These are phyloP conservation scores for Xylocampa areola DNA, from an alignment of 2,888 invertebrate genomes.

Conservation along the genomic window DNA sequence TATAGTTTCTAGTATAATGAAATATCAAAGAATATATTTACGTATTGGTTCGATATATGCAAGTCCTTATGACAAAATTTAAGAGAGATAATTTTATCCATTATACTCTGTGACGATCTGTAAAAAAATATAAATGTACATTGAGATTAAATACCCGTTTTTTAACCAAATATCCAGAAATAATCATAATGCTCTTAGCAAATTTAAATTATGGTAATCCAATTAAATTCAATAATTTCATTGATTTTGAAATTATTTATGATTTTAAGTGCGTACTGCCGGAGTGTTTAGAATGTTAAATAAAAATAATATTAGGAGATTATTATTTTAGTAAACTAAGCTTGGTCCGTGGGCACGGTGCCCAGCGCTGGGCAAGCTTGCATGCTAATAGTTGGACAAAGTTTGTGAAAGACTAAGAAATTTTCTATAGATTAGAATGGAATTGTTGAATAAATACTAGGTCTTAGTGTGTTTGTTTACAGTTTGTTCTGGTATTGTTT, in stretches of 20 bases:
- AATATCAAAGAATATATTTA: not conserved
- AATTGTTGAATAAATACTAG: constrained; percentile 27
- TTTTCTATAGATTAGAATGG: constrained; percentile 28
- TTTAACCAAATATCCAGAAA: not conserved
- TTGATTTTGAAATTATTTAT: constrained; percentile 5
- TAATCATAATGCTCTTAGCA: not conserved
- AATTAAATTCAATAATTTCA: constrained; percentile 7
- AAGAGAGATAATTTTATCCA: too few species aligned
- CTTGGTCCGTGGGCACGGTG: constrained; percentile 22
- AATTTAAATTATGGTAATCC: not conserved
- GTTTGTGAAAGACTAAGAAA: constrained; percentile 25
- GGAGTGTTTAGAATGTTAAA: constrained; percentile 35
- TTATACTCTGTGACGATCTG: too few species aligned
- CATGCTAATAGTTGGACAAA: constrained; percentile 28
- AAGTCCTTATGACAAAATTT: constrained; percentile 21
- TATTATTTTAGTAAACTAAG: constrained; percentile 46
- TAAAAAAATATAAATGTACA: too few species aligned
- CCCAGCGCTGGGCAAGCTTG: constrained; percentile 43
- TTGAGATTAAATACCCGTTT: not conserved
- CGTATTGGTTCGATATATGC: not conserved
- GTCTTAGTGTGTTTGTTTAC: not conserved
- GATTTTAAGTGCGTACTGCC: constrained; percentile 15
- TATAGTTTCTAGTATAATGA: not conserved
- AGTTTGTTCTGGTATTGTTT: not conserved
- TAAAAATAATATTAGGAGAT: constrained; percentile 47